A percentile compares a stretch with the other conserved stretches of the same genome.
phyloP scores from a whole-genome alignment of 2,888 invertebrate species.

The Carpatolechia fugitivella region DNA sequence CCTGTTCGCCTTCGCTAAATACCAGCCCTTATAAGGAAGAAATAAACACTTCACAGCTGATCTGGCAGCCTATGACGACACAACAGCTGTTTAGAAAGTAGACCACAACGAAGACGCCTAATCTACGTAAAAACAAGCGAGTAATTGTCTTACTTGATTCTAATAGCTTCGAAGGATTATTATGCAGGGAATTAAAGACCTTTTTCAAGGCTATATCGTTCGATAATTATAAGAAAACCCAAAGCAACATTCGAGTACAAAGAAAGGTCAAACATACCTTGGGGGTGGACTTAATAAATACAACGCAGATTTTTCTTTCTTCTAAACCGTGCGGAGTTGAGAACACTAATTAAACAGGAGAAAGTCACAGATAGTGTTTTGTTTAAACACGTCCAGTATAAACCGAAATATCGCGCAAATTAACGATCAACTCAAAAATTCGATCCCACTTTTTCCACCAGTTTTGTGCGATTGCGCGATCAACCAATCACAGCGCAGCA shows the following conservation, averaged over 20 bases:
- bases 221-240: conserved; percentile 16
- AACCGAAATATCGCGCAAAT: conserved; percentile 49
- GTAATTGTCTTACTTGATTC: neutral
- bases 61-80: conserved; percentile 17
- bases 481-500: conserved; percentile 3
- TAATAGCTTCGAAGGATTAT: neutral
- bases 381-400: conserved; percentile 47
- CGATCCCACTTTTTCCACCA: conserved; percentile 9
- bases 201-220: neutral
- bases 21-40: neutral
- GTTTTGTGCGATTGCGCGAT: conserved; percentile 11
- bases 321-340: neutral
- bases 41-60: conserved; percentile 21
- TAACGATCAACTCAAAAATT: conserved; percentile 29
- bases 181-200: neutral
- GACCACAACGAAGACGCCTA: neutral
- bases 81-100: conserved; percentile 20
- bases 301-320: conserved; percentile 11
- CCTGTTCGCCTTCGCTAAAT: conserved; percentile 3
- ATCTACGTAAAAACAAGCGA: conserved; percentile 16
- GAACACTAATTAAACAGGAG: conserved; percentile 27
- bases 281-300: conserved; percentile 16
- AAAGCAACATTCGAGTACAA: conserved; percentile 53
- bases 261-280: conserved; percentile 50
- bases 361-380: conserved; percentile 39